Evolutionary conservation across 2,888 invertebrate species (phyloP), one percentile per base, ranked within the genome.

Genomic region (Cerceris rybyensis): DNA sequence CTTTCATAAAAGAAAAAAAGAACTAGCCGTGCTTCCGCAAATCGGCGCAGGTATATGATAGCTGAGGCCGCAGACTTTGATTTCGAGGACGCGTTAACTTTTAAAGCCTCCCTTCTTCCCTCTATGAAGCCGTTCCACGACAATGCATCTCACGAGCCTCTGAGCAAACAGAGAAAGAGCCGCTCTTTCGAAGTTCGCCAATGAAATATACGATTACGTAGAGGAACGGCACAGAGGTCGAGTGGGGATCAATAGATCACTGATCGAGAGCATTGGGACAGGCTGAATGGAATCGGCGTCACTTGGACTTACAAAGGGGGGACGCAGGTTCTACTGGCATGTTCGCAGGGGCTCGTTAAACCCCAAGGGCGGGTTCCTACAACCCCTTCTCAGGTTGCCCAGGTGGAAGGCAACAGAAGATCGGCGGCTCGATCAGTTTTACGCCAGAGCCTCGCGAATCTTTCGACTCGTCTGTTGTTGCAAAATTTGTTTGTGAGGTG

Each of bases 191-290:
- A 64, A 67, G 49, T 76, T 70, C 67, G 74, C 73, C 81, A 85
- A 88, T 89, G 87, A 89, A 90, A 89, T 90, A 87, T 87, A 86
- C 89, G 89, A 90, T 89, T 89, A 88, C 86, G 73, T 66, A 65
- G 69, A 64, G 61, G 52, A 58, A 50, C 55, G 69, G 73, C 68
- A 75, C 55, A 80, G 78, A 84, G 89, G 87, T 90, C 89, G 90
- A 90, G 90, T 90, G 88, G 88, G 87, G 86, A 87, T 88, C 82
- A 85, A 88, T 89, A 88, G 89, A 88, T 90, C 88, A 88, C 75
- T 83, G 88, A 87, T 87, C 86, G 79, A 82, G 78, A 74, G 83
- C 73, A 75, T 39, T 57, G 70, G 77, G 73, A 63, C 69, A 66
- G 8, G 67, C 46, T 79, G 70, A 86, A 86, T 75, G 70, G 69